These are phyloP conservation scores for Odontomyia ornata DNA, from an alignment of 2,888 invertebrate genomes.

Conservation along the genomic window DNA sequence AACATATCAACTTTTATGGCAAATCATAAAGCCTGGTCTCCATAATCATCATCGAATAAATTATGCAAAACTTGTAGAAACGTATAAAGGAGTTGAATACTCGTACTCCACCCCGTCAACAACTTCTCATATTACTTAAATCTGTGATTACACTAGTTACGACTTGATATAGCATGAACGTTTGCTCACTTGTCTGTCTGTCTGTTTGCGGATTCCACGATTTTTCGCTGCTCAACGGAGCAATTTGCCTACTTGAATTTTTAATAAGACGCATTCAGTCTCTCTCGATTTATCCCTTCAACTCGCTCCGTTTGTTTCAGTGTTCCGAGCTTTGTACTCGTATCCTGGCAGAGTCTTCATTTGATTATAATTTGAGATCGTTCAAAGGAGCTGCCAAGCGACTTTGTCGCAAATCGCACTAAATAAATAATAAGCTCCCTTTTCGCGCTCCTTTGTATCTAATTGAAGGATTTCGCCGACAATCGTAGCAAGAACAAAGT, in stretches of 20 bases:
- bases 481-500: slow-evolving; percentile 13
- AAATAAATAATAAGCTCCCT: slow-evolving; percentile 49
- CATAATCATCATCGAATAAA: slow-evolving; percentile 46
- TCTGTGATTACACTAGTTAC: slow-evolving; percentile 40
- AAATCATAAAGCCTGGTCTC: slow-evolving; percentile 42
- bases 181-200: slow-evolving; percentile 23
- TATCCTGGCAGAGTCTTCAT: slow-evolving; percentile 10
- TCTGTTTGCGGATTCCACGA: slow-evolving; percentile 27
- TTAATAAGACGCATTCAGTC: slow-evolving; percentile 48
- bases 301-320: not conserved
- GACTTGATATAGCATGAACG: not conserved
- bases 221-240: slow-evolving; percentile 51
- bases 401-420: slow-evolving; percentile 47
- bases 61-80: slow-evolving; percentile 47
- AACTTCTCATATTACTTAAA: slow-evolving; percentile 30
- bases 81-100: slow-evolving; percentile 37
- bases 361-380: slow-evolving; percentile 46
- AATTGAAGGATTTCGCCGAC: slow-evolving; percentile 44
- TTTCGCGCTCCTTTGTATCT: slow-evolving; percentile 50
- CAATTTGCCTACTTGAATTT: slow-evolving; percentile 51
- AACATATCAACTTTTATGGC: slow-evolving; percentile 45
- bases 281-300: slow-evolving; percentile 6
- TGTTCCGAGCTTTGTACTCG: not conserved
- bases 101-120: slow-evolving; percentile 11
- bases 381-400: slow-evolving; percentile 45